These are phyloP conservation scores for Gortyna flavago DNA, from an alignment of 2,888 invertebrate species.

Conservation along the genomic window DNA sequence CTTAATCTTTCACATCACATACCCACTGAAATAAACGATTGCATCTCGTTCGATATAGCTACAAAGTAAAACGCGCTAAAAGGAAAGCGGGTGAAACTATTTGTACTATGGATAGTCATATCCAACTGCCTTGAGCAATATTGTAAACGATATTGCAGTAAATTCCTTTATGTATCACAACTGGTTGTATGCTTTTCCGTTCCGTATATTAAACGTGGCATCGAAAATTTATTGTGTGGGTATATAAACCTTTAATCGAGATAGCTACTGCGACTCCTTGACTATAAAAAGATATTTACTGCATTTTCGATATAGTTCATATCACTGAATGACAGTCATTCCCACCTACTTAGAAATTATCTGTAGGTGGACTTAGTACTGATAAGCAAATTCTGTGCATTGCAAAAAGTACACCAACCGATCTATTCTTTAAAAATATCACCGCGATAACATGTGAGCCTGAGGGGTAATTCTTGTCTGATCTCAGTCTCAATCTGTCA, in stretches of 20 bases:
- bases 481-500: too few relatives aligned
- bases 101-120: not conserved
- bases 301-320: not conserved
- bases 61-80: not conserved
- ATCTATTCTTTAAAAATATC: not conserved
- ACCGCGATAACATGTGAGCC: not conserved
- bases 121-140: not conserved
- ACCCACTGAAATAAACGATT: not conserved
- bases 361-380: not conserved
- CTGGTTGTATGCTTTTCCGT: conserved; percentile 2
- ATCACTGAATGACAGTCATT: not conserved
- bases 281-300: not conserved
- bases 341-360: not conserved
- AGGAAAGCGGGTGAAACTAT: not conserved
- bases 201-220: conserved; percentile 8
- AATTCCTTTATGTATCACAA: conserved; percentile 6
- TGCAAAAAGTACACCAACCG: not conserved
- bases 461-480: too few relatives aligned
- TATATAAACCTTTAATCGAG: conserved; percentile 14
- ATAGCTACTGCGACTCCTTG: not conserved
- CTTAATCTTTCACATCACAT: not conserved
- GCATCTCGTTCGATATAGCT: not conserved
- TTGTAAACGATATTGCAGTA: conserved; percentile 37
- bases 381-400: not conserved
- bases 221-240: conserved; percentile 7